Evolutionary conservation across 2,113 vertebrate genomes (phyloP).

Genomic region (Sceloporus tristichus): DNA sequence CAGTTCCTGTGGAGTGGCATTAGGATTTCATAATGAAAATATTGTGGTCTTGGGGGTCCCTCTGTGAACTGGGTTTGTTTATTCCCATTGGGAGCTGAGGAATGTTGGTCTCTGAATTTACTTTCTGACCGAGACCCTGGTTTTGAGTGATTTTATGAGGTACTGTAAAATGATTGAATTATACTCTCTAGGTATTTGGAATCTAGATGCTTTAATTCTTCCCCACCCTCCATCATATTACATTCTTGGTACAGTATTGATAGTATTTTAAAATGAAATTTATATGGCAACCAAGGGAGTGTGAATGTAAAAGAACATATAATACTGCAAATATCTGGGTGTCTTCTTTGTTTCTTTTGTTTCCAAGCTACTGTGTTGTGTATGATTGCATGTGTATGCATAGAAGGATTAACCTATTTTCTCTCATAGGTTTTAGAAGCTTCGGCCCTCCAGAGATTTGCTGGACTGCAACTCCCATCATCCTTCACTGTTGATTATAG

Average conservation of each 20-base stretch:
- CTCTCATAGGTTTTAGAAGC: not conserved
- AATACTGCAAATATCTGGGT: not conserved
- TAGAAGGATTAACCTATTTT: not conserved
- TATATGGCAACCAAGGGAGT: not conserved
- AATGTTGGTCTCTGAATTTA: not conserved
- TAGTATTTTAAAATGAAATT: slow-evolving; percentile 8
- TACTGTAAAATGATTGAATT: not conserved
- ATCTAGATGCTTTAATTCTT: slow-evolving; percentile 6
- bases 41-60: not conserved
- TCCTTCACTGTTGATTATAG: not conserved
- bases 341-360: not conserved
- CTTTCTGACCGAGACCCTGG: not conserved
- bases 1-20: slow-evolving; percentile 1
- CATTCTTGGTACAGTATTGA: not conserved
- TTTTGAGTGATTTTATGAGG: not conserved
- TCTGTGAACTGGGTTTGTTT: not conserved
- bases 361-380: not conserved
- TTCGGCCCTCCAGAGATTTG: not conserved
- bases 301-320: not conserved
- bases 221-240: not conserved
- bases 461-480: not conserved
- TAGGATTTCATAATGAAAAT: slow-evolving; percentile 34
- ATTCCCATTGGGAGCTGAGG: not conserved
- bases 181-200: not conserved
- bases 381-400: not conserved